phyloP scores from a whole-genome alignment of 2,113 vertebrate genomes.

The Laticauda laticaudata region DNA sequence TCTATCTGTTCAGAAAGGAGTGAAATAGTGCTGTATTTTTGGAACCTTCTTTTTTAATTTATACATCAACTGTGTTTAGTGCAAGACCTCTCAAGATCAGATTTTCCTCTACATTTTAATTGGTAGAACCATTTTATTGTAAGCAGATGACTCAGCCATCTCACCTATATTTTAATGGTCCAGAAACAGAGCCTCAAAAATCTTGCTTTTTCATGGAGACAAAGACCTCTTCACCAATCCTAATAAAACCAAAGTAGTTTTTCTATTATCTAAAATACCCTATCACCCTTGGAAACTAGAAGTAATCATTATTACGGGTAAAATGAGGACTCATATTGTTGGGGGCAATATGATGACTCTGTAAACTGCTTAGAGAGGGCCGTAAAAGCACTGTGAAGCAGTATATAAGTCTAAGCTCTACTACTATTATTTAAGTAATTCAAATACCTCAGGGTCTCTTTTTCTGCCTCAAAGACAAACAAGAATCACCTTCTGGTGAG shows the following conservation, averaged over 20 bases:
- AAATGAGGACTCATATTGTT: too few relatives aligned
- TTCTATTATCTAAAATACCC: neutral
- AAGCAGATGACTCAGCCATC: neutral
- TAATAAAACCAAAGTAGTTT: neutral
- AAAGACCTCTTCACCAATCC: neutral
- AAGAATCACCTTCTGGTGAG: neutral
- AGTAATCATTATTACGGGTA: neutral
- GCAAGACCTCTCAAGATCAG: neutral
- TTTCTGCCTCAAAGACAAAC: neutral
- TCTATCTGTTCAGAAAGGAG: neutral
- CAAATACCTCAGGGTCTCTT: neutral
- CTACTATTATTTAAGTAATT: neutral
- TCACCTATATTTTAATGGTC: neutral
- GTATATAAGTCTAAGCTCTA: too few relatives aligned
- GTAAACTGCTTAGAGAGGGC: too few relatives aligned
- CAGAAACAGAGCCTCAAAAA: neutral
- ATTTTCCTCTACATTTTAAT: neutral
- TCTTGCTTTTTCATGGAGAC: neutral
- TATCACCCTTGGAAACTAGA: neutral
- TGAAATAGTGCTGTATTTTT: neutral
- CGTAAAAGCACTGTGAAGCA: too few relatives aligned
- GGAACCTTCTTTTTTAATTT: neutral
- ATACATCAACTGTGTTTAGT: neutral
- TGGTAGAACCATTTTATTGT: neutral
- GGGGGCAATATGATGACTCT: too few relatives aligned